Percentiles rank a stretch among this genome's conserved stretches.
Conservation (phyloP, 1,140 invertebrate genomes). For the Ericerus pela region DNA sequence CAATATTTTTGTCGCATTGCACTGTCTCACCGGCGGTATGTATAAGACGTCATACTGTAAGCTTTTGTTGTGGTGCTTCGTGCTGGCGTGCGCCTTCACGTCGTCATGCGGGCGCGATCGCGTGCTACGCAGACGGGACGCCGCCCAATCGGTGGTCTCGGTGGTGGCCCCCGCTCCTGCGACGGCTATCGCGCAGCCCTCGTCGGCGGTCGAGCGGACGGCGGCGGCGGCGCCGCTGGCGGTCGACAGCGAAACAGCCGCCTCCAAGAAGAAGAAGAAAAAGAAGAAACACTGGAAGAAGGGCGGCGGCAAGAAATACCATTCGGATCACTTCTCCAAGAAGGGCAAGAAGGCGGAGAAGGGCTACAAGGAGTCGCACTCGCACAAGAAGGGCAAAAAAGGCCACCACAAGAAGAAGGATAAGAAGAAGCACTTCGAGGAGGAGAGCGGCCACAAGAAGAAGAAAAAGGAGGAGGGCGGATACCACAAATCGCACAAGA, state of each 20-base stretch:
- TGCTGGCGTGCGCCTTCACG: neutral
- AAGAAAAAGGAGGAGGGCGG: conserved; percentile 41
- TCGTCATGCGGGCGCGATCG: neutral
- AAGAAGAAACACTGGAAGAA: conserved; percentile 17
- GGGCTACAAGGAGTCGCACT: conserved; percentile 40
- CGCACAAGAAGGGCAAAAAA: conserved; percentile 47
- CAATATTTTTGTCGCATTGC: too few relatives aligned
- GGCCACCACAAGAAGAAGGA: conserved; percentile 49
- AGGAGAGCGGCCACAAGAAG: conserved; percentile 46
- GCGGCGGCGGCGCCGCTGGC: neutral
- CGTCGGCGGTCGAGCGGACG: neutral
- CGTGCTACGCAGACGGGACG: neutral
- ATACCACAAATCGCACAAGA: conserved; percentile 33
- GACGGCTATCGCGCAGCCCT: too few relatives aligned
- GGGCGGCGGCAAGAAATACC: conserved; percentile 27
- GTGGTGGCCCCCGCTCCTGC: neutral
- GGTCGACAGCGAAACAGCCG: conserved; percentile 29
- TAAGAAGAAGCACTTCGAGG: conserved; percentile 45
- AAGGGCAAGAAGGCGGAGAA: conserved; percentile 43
- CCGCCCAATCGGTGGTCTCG: neutral
- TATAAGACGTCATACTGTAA: conserved; percentile 4
- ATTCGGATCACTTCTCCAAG: conserved; percentile 38
- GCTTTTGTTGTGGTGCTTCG: neutral
- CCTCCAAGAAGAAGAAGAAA: conserved; percentile 21
- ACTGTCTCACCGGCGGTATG: too few relatives aligned